Evolutionary conservation across 2,888 invertebrate species (phyloP).

Genomic region (Cremastinae sp.): DNA sequence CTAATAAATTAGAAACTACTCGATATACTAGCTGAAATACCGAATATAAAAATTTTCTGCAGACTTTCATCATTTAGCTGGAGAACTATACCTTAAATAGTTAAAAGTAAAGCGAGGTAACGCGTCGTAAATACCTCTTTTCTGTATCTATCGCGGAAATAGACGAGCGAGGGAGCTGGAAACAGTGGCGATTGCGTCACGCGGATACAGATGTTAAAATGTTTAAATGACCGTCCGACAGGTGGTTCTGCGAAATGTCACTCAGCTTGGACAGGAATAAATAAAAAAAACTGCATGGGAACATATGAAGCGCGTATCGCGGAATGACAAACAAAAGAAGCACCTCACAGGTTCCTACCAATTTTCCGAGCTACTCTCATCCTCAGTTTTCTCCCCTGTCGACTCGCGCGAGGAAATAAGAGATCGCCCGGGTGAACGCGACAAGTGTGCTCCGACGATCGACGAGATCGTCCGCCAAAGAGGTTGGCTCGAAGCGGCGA

Average conservation of each 20-base stretch:
- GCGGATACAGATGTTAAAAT: conserved; percentile 7
- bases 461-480: background rate
- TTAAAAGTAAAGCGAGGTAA: too few species aligned
- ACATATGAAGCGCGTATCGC: conserved; percentile 49
- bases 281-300: conserved; percentile 29
- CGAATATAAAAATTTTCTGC: too few species aligned
- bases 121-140: too few species aligned
- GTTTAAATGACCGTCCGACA: conserved; percentile 56
- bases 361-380: conserved; percentile 48
- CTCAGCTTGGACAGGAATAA: conserved; percentile 17
- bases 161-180: background rate
- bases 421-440: conserved; percentile 20
- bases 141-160: too few species aligned
- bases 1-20: too few species aligned
- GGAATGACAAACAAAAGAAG: conserved; percentile 49
- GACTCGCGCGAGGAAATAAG: background rate
- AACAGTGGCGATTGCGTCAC: background rate
- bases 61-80: too few species aligned
- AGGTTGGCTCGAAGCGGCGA: background rate
- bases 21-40: too few species aligned
- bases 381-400: conserved; percentile 20
- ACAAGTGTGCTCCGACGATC: background rate
- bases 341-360: conserved; percentile 57
- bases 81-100: too few species aligned
- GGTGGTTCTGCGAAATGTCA: conserved; percentile 59